A percentile compares a stretch with the other conserved stretches of the same genome.
Evolutionary conservation across 1,140 invertebrate species (phyloP).

Genomic region (Bombus waltoni): DNA sequence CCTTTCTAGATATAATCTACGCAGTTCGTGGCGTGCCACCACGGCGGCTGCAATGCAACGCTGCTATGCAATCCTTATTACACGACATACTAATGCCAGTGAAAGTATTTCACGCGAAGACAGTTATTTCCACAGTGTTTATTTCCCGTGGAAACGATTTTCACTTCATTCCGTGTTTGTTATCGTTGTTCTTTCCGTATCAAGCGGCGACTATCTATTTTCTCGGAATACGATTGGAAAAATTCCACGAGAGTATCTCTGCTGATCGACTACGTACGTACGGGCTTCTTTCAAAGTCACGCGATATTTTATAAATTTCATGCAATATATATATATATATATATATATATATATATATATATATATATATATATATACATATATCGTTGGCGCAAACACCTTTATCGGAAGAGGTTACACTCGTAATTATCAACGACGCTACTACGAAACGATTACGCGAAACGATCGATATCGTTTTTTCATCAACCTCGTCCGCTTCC

Average conservation of each 20-base stretch:
- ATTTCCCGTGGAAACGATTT: background rate
- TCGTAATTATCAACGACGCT: background rate
- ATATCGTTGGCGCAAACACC: background rate
- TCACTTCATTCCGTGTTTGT: background rate
- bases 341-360: too few relatives aligned
- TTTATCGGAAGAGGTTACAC: background rate
- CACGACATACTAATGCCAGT: background rate
- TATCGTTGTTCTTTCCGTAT: too few relatives aligned
- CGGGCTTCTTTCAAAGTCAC: too few relatives aligned
- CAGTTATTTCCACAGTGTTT: background rate
- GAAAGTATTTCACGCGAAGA: slow-evolving; percentile 24
- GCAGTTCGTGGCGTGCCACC: background rate
- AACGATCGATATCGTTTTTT: background rate
- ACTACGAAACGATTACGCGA: background rate
- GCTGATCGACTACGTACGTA: background rate
- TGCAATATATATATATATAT: background rate
- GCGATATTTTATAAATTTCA: background rate
- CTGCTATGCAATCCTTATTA: slow-evolving; percentile 13
- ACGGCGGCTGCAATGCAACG: background rate
- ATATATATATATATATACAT: too few relatives aligned
- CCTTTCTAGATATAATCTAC: slow-evolving; percentile 22
- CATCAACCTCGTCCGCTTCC: background rate
- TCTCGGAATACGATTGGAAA: background rate
- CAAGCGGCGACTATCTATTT: background rate
- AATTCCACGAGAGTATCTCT: background rate